Conservation (phyloP, 2,797 vertebrate species). For the Hydrophis major region DNA sequence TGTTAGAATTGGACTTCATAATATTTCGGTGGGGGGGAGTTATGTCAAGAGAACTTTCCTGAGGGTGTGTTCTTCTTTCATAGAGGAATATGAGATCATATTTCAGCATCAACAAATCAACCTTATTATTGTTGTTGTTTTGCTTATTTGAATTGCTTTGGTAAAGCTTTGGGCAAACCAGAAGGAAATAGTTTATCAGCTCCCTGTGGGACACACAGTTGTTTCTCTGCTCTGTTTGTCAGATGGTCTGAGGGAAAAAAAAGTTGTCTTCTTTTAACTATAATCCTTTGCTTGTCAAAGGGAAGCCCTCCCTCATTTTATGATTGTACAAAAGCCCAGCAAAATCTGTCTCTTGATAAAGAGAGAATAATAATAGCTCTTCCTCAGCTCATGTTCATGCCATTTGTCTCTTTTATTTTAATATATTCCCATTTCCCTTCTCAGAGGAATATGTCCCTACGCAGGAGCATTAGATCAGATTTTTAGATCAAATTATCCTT, state of each 20-base stretch:
- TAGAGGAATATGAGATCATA: background rate
- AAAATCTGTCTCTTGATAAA: slow-evolving; percentile 54
- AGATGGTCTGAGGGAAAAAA: background rate
- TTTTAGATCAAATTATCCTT: slow-evolving; percentile 70
- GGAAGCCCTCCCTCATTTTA: slow-evolving; percentile 35
- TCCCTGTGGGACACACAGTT: background rate
- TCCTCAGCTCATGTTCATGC: slow-evolving; percentile 51
- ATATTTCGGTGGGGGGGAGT: background rate
- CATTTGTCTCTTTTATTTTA: slow-evolving; percentile 60
- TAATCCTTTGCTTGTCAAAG: slow-evolving; percentile 40
- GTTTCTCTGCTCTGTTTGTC: background rate
- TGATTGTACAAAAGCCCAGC: slow-evolving; percentile 29
- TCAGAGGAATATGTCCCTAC: slow-evolving; percentile 53
- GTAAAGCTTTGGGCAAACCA: background rate
- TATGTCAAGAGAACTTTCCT: background rate
- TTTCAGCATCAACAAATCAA: background rate
- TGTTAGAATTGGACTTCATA: background rate
- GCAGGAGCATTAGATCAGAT: slow-evolving; percentile 62
- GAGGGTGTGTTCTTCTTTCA: background rate
- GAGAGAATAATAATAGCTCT: slow-evolving; percentile 68
- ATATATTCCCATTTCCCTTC: slow-evolving; percentile 49
- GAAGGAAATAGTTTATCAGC: background rate
- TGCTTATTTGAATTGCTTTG: background rate
- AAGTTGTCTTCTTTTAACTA: slow-evolving; percentile 12
- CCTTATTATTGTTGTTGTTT: background rate